Evolutionary conservation across 2,888 invertebrate genomes (phyloP).

Genomic region (Protophormia terraenovae): DNA sequence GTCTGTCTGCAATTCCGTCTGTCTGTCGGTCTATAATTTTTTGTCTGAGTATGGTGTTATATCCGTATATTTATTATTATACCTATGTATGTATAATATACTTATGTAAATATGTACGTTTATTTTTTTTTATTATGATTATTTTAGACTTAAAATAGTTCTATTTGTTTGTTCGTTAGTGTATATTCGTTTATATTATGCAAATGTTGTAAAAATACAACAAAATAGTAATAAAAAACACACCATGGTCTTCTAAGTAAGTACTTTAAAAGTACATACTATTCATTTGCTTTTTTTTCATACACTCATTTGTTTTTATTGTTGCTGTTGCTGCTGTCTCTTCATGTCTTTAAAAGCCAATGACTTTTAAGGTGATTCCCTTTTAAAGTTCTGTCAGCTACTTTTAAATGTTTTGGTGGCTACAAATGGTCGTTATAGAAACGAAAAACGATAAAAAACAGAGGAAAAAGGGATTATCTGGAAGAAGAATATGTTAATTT

Average conservation of each 20-base stretch:
- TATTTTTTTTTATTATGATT: conserved; percentile 37
- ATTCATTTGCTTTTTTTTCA: background rate
- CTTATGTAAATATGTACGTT: background rate
- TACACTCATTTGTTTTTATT: background rate
- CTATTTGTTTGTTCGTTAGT: too few relatives aligned
- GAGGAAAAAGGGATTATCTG: conserved; percentile 32
- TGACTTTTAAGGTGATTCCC: conserved; percentile 62
- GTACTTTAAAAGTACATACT: background rate
- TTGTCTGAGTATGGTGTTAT: conserved; percentile 49
- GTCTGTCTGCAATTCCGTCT: background rate
- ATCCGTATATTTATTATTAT: conserved; percentile 53
- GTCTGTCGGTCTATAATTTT: background rate
- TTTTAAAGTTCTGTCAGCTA: conserved; percentile 23
- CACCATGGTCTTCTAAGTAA: conserved; percentile 3
- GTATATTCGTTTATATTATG: conserved; percentile 54
- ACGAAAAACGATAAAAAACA: conserved; percentile 22
- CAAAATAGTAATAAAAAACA: conserved; percentile 25
- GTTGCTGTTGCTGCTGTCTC: conserved; percentile 2
- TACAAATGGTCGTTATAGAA: conserved; percentile 55
- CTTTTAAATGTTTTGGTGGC: conserved; percentile 37
- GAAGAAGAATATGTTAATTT: conserved; percentile 32
- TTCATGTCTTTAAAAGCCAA: conserved; percentile 60
- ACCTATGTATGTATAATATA: background rate
- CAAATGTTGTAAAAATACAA: conserved; percentile 55
- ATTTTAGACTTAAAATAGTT: conserved; percentile 40